These are phyloP conservation scores for Pipistrellus pygmaeus DNA, from an alignment of 2,797 vertebrate species.

Conservation along the genomic window DNA sequence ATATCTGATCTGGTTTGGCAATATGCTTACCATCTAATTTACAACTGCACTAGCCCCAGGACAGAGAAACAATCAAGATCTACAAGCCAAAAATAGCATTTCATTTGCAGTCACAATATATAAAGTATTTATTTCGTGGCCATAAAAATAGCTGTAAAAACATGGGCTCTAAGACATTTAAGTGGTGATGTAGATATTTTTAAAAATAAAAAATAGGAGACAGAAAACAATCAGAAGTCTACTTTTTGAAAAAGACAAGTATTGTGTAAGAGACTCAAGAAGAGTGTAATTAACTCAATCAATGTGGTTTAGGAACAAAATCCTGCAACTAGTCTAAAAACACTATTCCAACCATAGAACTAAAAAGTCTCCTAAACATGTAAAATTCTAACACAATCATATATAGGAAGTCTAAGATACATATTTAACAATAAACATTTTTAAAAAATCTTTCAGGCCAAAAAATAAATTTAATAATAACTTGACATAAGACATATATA, in stretches of 20 bases:
- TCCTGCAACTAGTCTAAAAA: constrained; percentile 11
- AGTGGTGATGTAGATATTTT: neutral
- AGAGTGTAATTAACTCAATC: constrained; percentile 39
- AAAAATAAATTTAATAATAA: constrained; percentile 13
- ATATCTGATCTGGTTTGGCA: neutral
- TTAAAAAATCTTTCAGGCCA: neutral
- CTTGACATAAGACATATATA: constrained; percentile 10
- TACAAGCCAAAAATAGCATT: neutral
- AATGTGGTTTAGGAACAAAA: neutral
- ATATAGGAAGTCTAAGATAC: neutral
- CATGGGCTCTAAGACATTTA: neutral
- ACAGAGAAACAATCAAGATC: constrained; percentile 18
- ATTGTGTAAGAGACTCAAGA: neutral
- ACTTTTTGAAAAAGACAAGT: neutral
- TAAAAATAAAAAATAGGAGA: neutral
- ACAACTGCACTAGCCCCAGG: neutral
- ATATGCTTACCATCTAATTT: constrained; percentile 1
- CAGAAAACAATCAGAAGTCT: neutral
- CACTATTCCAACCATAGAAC: neutral
- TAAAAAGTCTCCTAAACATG: neutral
- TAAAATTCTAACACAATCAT: constrained; percentile 34
- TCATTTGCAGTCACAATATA: neutral
- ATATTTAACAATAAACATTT: neutral
- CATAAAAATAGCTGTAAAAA: constrained; percentile 10
- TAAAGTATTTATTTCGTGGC: constrained; percentile 24